Evolutionary conservation across 2,113 vertebrate species (phyloP), one percentile per base, ranked within the genome.

Genomic region (Promerops cafer): DNA sequence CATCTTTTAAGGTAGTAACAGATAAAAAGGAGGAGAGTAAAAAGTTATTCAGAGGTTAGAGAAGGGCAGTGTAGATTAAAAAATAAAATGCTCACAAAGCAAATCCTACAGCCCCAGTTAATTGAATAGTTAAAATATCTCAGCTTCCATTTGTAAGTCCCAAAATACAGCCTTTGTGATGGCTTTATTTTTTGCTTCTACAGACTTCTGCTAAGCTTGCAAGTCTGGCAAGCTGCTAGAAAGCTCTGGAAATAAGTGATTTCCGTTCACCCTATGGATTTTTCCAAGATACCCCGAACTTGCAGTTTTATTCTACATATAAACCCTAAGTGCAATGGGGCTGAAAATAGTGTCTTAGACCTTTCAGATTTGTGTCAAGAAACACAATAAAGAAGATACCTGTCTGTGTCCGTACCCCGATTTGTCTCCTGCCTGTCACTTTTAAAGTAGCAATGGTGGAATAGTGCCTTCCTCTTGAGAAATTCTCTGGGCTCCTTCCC

Each of bases 71-170:
- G 0, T 83, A 88, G 85, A 93, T 94, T 94, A 93, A 92, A 88
- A 97, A 95, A 88, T 93, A 95, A 96, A 96, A 74, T 93, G 93
- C 92, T 96, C 85, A 66, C 79, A 89, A 93, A 88, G 95, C 94
- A 92, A 96, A 96, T 94, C 90, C 85, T 74, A 54, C 44, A 93
- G 79, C 28, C 26, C 13, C 37, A 69, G 68, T 93, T 97, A 96
- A 97, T 70, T 93, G 94, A 95, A 94, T 78, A 93, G 94, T 90
- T 94, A 93, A 97, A 93, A 74, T 94, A 94, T 96, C 93, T 94
- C 40, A 0, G 28, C 93, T 95, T 94, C 92, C 60, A 93, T 90
- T 93, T 94, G 27, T 83, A 88, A 86, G 54, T 86, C 69, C 85
- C 59, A 54, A 95, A 96, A 94, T 94, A 88, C 2, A 90, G 31